Base-by-base conservation (phyloP, 2,888 invertebrate species). In the Cordilura impudica region DNA sequence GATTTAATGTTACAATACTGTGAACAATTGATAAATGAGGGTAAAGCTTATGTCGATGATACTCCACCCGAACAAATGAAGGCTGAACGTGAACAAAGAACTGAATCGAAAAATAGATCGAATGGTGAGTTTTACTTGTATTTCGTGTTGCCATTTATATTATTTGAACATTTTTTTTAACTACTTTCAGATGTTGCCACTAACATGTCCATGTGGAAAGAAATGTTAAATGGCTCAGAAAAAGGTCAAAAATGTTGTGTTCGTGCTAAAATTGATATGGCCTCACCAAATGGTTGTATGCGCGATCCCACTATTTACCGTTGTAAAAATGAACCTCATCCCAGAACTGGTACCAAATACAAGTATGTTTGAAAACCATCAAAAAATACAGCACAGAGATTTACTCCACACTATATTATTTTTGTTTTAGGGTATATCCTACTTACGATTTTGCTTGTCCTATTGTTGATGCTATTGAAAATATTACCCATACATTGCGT, bases 391-490 rank as follows among this genome's bases (percentile, higher is more conserved):
- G 43, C 2, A 26, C 6, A 4, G 16, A 14, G 10, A 23, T 60
- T 39, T 19, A 7, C 7, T 6, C 8, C 31, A 60, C 39, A 31
- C 49, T 14, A 45, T n/a, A 18, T 19, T 45, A 19, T 66, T 29
- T 8, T 43, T 29, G 2, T 16, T 31, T 39, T 26, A 98, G 98
- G 87, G 98, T 98, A 0, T 99, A 99, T 90, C 99, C 99, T 19
- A 99, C 99, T 0, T 99, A 99, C 87, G 99, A 99, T 91, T 99
- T 99, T 91, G 98, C 99, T 0, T 99, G 99, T 88, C 99, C 99
- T 0, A 98, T 99, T 86, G 99, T 99, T 60, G 99, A 99, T 90
- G 95, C 98, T 14, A 92, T 98, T 60, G 99, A 99, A 91, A 95
- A 96, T 67, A 98, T 99, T 16, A 99, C 99, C 0, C 99, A 99